phyloP scores from a whole-genome alignment of 2,888 invertebrate genomes.

The Trachelus iudaicus region DNA sequence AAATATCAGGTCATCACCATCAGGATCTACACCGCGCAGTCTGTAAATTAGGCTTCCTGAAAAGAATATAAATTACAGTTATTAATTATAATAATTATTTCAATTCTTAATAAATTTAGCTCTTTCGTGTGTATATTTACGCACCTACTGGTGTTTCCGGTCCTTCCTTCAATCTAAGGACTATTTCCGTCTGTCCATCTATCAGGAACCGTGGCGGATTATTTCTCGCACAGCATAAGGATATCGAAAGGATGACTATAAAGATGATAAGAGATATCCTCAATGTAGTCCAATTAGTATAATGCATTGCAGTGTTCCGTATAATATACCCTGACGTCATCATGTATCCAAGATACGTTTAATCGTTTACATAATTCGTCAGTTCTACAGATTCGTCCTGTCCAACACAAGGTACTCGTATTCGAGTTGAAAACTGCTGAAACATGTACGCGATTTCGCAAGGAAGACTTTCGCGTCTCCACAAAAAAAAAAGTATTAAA shows the following conservation, averaged over 20 bases:
- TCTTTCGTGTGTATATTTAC: neutral
- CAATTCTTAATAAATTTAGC: neutral
- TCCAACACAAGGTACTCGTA: neutral
- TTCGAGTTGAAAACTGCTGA: neutral
- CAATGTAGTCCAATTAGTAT: conserved; percentile 10
- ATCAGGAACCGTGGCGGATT: conserved; percentile 88
- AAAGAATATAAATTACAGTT: conserved; percentile 42
- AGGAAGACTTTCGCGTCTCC: neutral
- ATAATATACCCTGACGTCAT: conserved; percentile 8
- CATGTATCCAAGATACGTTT: neutral
- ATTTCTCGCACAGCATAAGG: conserved; percentile 69
- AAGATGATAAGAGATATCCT: conserved; percentile 12
- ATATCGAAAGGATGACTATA: conserved; percentile 22
- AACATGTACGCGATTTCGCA: neutral
- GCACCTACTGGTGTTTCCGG: conserved; percentile 84
- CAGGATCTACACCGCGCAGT: conserved; percentile 84
- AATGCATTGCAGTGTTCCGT: neutral
- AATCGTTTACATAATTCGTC: neutral
- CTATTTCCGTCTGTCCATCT: conserved; percentile 91
- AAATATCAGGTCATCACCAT: conserved; percentile 85
- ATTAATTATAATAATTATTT: neutral
- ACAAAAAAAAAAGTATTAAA: neutral
- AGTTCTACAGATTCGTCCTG: neutral
- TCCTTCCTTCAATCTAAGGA: conserved; percentile 89
- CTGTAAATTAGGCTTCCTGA: conserved; percentile 86